A percentile compares a stretch with the other conserved stretches of the same genome.
These are phyloP conservation scores for Sciaenops ocellatus DNA, from an alignment of 2,797 vertebrate species.

Conservation along the genomic window DNA sequence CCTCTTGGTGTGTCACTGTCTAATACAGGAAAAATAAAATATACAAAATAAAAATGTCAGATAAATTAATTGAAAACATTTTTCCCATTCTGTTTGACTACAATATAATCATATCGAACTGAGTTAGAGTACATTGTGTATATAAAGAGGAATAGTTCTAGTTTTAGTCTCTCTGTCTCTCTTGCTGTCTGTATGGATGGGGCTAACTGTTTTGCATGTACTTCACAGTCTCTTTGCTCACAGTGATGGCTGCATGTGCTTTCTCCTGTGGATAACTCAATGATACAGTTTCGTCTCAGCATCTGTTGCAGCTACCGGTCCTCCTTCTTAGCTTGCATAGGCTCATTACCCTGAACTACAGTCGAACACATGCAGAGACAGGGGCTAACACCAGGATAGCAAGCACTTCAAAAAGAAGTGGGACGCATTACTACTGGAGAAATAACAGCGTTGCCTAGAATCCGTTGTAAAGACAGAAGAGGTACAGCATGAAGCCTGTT, in stretches of 20 bases:
- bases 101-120: neutral
- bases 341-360: conserved; percentile 65
- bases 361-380: conserved; percentile 53
- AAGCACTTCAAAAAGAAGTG: conserved; percentile 62
- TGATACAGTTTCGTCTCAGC: conserved; percentile 46
- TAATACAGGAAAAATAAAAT: neutral
- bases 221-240: conserved; percentile 31
- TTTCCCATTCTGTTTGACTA: neutral
- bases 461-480: conserved; percentile 46
- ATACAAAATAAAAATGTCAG: neutral
- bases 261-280: conserved; percentile 50
- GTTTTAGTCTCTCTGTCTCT: neutral
- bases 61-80: neutral
- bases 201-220: conserved; percentile 28
- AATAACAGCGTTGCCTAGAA: conserved; percentile 49
- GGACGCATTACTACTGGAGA: conserved; percentile 43
- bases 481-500: conserved; percentile 33
- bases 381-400: conserved; percentile 50
- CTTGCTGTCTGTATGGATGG: conserved; percentile 14
- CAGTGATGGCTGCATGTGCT: conserved; percentile 41
- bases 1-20: neutral
- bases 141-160: neutral
- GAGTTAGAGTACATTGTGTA: neutral
- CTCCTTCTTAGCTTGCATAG: conserved; percentile 40
- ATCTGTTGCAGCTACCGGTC: conserved; percentile 41